Base-by-base conservation (phyloP, 2,113 vertebrate species). In the Leptosomus discolor region DNA sequence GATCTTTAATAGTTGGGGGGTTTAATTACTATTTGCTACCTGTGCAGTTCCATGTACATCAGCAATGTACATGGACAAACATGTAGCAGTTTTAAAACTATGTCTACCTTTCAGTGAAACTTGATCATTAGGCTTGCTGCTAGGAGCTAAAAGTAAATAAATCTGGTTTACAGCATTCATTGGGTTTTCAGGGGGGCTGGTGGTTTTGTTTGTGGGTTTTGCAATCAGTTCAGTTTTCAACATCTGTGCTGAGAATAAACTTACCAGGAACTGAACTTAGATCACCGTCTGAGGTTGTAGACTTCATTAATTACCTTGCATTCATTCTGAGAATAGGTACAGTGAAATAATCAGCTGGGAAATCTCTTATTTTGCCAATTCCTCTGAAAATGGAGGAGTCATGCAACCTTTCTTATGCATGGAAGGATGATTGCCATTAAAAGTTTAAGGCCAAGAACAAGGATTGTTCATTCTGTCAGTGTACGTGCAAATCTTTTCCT, bases 171-270 rank as follows among this genome's bases (percentile, higher is more conserved):
- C 30, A 57, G 26, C 26, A 36, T 32, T 65, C 29, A 15, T 11
- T 36, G 29, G 23, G 34, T 10, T 36, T 13, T 21, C n/a, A n/a
- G n/a, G n/a, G 30, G 15, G 30, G 34, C 15, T 9, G 23, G 9
- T 45, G 11, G 9, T 0, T 5, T 51, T 15, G 45, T 63, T 46
- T 56, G 14, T 21, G 36, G 5, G 1, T 3, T 51, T 64, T 80
- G 54, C 16, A 77, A 71, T 61, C 34, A n/a, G n/a, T 57, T 74
- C 41, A 15, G 36, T 24, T 61, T 80, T 73, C 48, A 78, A 20
- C 11, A 37, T 37, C 36, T 56, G 9, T 61, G 48, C 36, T 43
- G 22, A 84, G 56, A 80, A n/a, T n/a, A 78, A 51, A 74, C 9
- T 64, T 69, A 75, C 27, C 43, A 84, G 56, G 39, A 93, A 58